Conservation (phyloP, 2,888 invertebrate genomes). For the Pammene fasciana region DNA sequence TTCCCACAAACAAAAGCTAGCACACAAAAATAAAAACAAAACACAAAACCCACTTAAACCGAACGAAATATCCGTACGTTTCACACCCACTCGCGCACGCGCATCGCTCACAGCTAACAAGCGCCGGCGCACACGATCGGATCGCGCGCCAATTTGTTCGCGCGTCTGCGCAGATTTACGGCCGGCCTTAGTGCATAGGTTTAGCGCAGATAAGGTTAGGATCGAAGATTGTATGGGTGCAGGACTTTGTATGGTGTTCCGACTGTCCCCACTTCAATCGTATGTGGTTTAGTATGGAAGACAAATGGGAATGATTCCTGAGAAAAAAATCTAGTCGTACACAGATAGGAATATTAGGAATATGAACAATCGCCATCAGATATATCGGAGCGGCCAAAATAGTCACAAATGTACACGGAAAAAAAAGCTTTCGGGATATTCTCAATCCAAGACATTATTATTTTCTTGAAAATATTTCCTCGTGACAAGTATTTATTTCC, state of each 20-base stretch:
- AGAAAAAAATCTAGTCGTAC: too few species aligned
- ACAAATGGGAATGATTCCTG: too few species aligned
- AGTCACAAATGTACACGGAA: too few species aligned
- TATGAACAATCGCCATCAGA: too few species aligned
- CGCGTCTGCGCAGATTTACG: slow-evolving; percentile 74
- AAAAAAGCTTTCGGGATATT: too few species aligned
- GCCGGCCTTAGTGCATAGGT: slow-evolving; percentile 56
- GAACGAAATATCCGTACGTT: slow-evolving; percentile 22
- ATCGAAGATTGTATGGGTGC: background rate
- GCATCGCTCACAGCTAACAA: slow-evolving; percentile 60
- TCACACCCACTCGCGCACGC: slow-evolving; percentile 38
- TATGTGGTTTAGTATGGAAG: too few species aligned
- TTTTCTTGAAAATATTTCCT: too few species aligned
- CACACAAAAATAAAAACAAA: background rate
- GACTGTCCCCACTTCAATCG: too few species aligned
- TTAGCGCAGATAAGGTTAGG: slow-evolving; percentile 45
- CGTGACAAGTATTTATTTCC: too few species aligned
- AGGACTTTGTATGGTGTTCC: background rate
- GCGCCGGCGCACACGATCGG: slow-evolving; percentile 58
- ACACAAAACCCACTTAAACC: slow-evolving; percentile 1
- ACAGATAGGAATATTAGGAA: too few species aligned
- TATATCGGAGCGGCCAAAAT: too few species aligned
- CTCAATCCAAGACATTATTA: too few species aligned
- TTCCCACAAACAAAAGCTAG: background rate
- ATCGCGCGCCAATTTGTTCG: slow-evolving; percentile 78